Evolutionary conservation across 2,113 vertebrate species (phyloP).

Genomic region (Rhagologus leucostigma): DNA sequence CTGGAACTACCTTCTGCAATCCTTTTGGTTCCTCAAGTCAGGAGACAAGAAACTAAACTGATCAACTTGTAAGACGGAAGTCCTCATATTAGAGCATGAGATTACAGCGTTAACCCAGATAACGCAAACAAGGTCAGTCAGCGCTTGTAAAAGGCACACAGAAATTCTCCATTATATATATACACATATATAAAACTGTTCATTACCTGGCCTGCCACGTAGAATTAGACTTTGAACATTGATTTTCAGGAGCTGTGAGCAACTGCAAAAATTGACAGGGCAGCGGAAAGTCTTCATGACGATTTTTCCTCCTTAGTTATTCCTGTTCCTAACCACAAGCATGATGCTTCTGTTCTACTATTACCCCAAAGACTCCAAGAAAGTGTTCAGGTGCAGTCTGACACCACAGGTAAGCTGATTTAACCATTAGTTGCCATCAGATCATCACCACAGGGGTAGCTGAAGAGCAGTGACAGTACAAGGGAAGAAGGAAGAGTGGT

Average conservation of each 20-base stretch:
- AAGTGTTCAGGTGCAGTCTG: neutral
- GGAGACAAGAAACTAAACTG: slow-evolving; percentile 34
- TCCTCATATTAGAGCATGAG: neutral
- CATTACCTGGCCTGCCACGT: neutral
- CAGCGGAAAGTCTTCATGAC: neutral
- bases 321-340: neutral
- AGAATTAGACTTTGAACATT: slow-evolving; percentile 11
- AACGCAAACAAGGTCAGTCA: slow-evolving; percentile 39
- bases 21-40: neutral
- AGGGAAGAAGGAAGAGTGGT: neutral
- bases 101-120: slow-evolving; percentile 46
- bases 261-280: neutral
- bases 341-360: neutral
- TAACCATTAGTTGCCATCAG: neutral
- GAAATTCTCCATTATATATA: neutral
- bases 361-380: neutral
- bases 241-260: slow-evolving; percentile 2
- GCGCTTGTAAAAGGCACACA: neutral
- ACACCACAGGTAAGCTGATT: neutral
- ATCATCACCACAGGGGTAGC: neutral
- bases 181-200: neutral
- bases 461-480: neutral
- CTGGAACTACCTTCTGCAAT: neutral
- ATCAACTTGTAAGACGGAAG: slow-evolving; percentile 40
- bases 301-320: neutral